These are phyloP conservation scores for Sarcoramphus papa DNA, from an alignment of 2,797 vertebrate species.

Conservation along the genomic window DNA sequence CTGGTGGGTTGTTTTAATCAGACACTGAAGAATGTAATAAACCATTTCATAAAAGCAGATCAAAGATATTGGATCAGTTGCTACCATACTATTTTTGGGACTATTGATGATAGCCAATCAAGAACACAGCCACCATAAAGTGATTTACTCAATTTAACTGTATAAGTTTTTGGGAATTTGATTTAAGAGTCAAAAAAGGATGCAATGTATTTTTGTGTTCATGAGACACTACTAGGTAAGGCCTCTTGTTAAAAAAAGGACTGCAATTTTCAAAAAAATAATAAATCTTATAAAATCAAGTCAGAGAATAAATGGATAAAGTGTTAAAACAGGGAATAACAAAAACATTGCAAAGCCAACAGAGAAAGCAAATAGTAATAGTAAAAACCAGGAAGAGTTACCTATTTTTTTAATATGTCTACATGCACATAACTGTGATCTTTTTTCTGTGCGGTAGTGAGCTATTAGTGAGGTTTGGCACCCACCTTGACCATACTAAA, in stretches of 20 bases:
- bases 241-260: not conserved
- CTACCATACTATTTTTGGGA: not conserved
- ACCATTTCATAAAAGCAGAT: slow-evolving; percentile 25
- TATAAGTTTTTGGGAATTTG: not conserved
- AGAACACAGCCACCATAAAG: not conserved
- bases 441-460: not conserved
- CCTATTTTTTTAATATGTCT: not conserved
- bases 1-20: slow-evolving; percentile 15
- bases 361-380: not conserved
- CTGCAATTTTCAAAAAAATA: not conserved
- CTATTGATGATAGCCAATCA: not conserved
- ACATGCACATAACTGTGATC: not conserved
- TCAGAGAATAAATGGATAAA: not conserved
- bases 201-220: not conserved
- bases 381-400: not conserved
- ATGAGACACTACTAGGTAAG: not conserved
- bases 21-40: slow-evolving; percentile 20
- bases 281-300: not conserved
- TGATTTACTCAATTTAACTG: not conserved
- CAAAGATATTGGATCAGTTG: not conserved
- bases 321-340: not conserved
- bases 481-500: not conserved
- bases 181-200: not conserved
- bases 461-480: not conserved
- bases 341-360: not conserved